Percentiles rank a stretch among this genome's conserved stretches.
Evolutionary conservation across 2,888 invertebrate genomes (phyloP).

Genomic region (Nemurella pictetii): DNA sequence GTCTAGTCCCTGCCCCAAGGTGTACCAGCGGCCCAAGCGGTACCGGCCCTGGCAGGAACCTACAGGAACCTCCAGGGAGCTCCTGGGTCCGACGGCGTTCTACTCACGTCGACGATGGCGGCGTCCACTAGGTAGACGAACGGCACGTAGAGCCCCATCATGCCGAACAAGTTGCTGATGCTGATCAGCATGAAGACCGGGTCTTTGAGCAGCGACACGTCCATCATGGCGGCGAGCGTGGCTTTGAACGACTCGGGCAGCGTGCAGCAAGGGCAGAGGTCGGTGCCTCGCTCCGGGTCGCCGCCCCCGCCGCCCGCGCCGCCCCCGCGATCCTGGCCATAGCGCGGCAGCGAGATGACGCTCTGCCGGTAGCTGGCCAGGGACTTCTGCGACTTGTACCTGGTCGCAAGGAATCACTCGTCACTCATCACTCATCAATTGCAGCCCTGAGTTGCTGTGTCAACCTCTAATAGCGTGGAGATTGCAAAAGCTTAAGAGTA

Average conservation of each 20-base stretch:
- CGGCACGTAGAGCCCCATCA: constrained; percentile 96
- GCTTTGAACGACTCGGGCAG: constrained; percentile 81
- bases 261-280: constrained; percentile 77
- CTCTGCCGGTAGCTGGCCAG: constrained; percentile 89
- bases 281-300: constrained; percentile 53
- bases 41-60: too few relatives aligned
- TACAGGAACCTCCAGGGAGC: too few relatives aligned
- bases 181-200: constrained; percentile 90
- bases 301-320: constrained; percentile 55
- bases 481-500: too few relatives aligned
- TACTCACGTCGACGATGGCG: constrained; percentile 69
- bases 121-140: constrained; percentile 92
- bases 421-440: too few relatives aligned
- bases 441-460: too few relatives aligned
- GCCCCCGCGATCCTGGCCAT: constrained; percentile 55
- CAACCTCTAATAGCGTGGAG: too few relatives aligned
- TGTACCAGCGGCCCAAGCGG: too few relatives aligned
- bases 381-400: constrained; percentile 87
- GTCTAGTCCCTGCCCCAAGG: too few relatives aligned
- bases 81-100: too few relatives aligned
- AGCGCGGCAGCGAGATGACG: constrained; percentile 81
- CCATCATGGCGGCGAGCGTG: constrained; percentile 87
- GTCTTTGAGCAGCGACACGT: constrained; percentile 83
- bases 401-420: too few relatives aligned
- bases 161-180: constrained; percentile 93